Conservation (phyloP, 2,113 vertebrate species). For the Carassius carassius region DNA sequence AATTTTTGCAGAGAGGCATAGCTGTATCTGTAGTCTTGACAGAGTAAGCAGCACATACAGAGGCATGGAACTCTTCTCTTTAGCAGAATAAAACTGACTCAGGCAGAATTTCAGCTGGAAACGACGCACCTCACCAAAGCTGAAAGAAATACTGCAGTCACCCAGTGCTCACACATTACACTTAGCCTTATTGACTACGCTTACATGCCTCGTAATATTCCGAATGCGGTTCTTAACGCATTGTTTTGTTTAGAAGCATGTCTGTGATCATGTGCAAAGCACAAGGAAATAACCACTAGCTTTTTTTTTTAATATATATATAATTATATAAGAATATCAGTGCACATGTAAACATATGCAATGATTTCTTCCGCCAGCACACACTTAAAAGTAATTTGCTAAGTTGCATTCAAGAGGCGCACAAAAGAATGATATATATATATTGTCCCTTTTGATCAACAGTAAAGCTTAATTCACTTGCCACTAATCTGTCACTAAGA, state of each 20-base stretch:
- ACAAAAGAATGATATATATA: neutral
- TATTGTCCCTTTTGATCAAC: constrained; percentile 54
- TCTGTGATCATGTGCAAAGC: neutral
- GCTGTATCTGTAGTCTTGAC: constrained; percentile 41
- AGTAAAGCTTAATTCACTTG: constrained; percentile 50
- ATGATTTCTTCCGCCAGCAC: constrained; percentile 33
- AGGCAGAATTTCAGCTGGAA: constrained; percentile 29
- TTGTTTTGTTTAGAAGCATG: constrained; percentile 16
- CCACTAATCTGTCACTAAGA: constrained; percentile 47
- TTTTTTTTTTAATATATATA: neutral
- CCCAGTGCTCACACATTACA: constrained; percentile 67
- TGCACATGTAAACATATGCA: constrained; percentile 21
- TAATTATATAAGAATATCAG: neutral
- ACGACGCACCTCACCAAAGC: constrained; percentile 66
- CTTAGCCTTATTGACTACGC: constrained; percentile 68
- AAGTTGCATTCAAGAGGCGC: neutral
- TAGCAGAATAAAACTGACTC: constrained; percentile 64
- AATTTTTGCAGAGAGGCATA: constrained; percentile 53
- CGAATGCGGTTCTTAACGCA: constrained; percentile 9
- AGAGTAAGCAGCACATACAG: constrained; percentile 58
- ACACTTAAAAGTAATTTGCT: constrained; percentile 48
- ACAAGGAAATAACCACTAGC: neutral
- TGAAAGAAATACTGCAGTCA: constrained; percentile 66
- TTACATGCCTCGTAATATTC: constrained; percentile 36
- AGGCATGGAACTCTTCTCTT: constrained; percentile 58